Base-by-base conservation (phyloP, 2,888 invertebrate species). In the Hydrotaea cyrtoneurina region DNA sequence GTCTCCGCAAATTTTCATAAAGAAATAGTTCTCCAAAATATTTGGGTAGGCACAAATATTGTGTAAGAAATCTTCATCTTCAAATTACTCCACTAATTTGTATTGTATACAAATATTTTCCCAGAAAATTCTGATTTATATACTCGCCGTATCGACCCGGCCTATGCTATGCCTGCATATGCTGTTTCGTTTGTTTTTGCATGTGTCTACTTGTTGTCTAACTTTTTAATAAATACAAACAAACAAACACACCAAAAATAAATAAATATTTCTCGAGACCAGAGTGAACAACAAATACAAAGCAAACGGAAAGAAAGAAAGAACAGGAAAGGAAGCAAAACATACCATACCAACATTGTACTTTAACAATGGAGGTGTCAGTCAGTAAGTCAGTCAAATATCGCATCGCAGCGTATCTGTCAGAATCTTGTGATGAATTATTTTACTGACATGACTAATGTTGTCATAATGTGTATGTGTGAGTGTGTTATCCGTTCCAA, bases 151-250 rank as follows among this genome's bases (percentile, higher is more conserved):
- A 31, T n/a, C 50, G n/a, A 50, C 50, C 50, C 50, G 13, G 2
- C n/a, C 50, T 50, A 50, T 17, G 15, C 7, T 57, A 23, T 5
- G n/a, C 57, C 23, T 57, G n/a, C 10, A 57, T 21, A 23, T 57
- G 43, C 1, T 15, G n/a, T 50, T 50, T 50, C 23, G 46, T 69
- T 69, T 69, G 39, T 69, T 46, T 46, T 23, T 23, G 21, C 43
- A 13, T 23, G 23, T 69, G 69, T 69, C 69, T 69, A 46, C 69
- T 69, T 69, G 21, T 7, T 69, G 69, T 69, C 69, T 69, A 23
- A 46, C 66, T 66, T 66, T 17, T 62, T 62, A n/a, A 21, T 46
- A 23, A 39, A 69, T 43, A 23, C n/a, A 66, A 43, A 43, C 19
- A 66, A n/a, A n/a, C n/a, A n/a, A n/a, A n/a, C n/a, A n/a, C n/a